Conservation (phyloP, 2,888 invertebrate species). For the Drosophila crucigera region DNA sequence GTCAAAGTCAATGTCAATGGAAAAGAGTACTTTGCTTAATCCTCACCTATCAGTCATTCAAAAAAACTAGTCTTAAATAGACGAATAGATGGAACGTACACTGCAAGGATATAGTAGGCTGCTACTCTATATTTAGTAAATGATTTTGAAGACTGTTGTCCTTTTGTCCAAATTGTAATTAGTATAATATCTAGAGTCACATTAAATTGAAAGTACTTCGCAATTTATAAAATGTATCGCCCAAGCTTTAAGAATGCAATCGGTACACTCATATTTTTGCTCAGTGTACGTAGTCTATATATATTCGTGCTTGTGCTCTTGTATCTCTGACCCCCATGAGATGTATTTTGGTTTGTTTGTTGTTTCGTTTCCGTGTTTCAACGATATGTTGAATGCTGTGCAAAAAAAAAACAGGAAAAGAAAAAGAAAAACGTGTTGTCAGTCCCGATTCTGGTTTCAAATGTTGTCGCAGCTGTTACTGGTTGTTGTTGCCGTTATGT, state of each 20-base stretch:
- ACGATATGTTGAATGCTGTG: constrained; percentile 16
- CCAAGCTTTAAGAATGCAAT: not conserved
- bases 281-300: constrained; percentile 12
- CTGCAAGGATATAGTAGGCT: not conserved
- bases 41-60: not conserved
- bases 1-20: not conserved
- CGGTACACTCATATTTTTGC: not conserved
- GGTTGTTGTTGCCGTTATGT: constrained; percentile 23
- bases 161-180: not conserved
- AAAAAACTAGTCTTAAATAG: not conserved
- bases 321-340: constrained; percentile 48
- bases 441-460: constrained; percentile 35
- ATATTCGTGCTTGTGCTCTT: constrained; percentile 34
- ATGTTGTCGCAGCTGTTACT: constrained; percentile 60
- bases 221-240: not conserved
- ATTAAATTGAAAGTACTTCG: not conserved
- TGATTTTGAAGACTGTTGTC: not conserved
- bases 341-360: constrained; percentile 29
- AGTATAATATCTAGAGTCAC: not conserved
- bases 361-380: constrained; percentile 10
- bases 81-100: not conserved
- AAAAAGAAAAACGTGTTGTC: constrained; percentile 9
- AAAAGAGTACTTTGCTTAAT: not conserved
- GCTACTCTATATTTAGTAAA: not conserved
- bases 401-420: constrained; percentile 11